phyloP scores from a whole-genome alignment of 2,797 vertebrate species.

The Squalus acanthias region DNA sequence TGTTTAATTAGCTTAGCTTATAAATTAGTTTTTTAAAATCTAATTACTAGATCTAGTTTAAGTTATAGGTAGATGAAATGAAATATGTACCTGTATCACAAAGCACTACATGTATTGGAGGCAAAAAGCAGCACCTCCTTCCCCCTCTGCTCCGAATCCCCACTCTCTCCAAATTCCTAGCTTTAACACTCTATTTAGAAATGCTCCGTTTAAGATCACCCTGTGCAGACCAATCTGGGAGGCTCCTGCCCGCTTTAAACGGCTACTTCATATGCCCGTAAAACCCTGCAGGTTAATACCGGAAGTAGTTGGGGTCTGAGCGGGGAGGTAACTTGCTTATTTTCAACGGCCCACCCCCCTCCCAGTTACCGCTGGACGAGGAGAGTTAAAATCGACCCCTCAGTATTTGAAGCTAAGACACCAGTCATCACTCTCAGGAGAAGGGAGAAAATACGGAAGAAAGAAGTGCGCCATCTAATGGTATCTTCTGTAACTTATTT shows the following conservation, averaged over 20 bases:
- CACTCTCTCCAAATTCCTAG: too few relatives aligned
- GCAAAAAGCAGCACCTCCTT: too few relatives aligned
- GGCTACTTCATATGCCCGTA: neutral
- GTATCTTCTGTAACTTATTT: neutral
- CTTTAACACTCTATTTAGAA: too few relatives aligned
- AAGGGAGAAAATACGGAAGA: neutral
- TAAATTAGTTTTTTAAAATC: too few relatives aligned
- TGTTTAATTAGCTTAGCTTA: too few relatives aligned
- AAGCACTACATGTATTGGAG: too few relatives aligned
- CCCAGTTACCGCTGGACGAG: neutral
- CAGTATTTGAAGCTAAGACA: neutral
- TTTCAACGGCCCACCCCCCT: neutral
- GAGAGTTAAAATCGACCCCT: neutral
- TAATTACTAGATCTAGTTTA: too few relatives aligned
- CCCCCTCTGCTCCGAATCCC: too few relatives aligned
- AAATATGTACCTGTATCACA: too few relatives aligned
- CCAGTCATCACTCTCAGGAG: neutral
- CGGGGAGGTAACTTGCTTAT: neutral
- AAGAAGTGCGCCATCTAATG: neutral
- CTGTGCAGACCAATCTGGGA: too few relatives aligned
- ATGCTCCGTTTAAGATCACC: too few relatives aligned
- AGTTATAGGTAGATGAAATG: too few relatives aligned
- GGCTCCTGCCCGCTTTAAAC: neutral
- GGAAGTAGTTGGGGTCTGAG: neutral
- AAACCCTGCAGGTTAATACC: neutral